Evolutionary conservation across 2,797 vertebrate species (phyloP).

Genomic region (Chelonia mydas): DNA sequence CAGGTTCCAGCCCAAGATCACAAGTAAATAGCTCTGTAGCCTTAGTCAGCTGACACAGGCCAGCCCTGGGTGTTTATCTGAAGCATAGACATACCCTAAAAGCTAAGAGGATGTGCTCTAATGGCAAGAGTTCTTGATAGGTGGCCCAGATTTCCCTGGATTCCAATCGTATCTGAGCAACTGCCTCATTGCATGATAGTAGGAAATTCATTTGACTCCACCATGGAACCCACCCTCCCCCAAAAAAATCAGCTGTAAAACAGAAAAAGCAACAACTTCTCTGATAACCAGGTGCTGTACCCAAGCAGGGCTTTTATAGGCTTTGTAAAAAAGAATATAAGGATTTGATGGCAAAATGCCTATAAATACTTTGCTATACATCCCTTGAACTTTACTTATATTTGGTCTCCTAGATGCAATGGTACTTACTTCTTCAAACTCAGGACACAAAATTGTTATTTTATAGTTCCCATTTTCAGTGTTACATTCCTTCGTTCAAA

Average conservation of each 20-base stretch:
- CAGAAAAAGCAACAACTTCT: not conserved
- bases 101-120: not conserved
- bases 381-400: not conserved
- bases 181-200: too few relatives aligned
- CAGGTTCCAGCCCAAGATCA: too few relatives aligned
- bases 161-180: too few relatives aligned
- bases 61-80: not conserved
- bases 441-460: not conserved
- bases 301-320: not conserved
- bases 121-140: not conserved
- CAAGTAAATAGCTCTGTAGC: not conserved
- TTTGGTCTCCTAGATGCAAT: not conserved
- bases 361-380: not conserved
- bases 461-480: not conserved
- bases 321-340: not conserved
- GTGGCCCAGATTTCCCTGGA: not conserved
- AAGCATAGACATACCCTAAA: not conserved
- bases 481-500: fast-evolving
- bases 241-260: too few relatives aligned
- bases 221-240: fast-evolving
- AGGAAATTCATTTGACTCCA: too few relatives aligned
- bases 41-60: not conserved
- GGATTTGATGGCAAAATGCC: not conserved
- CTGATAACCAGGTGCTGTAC: not conserved
- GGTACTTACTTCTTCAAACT: not conserved